phyloP scores from a whole-genome alignment of 2,113 vertebrate species.

The Pimephales promelas region DNA sequence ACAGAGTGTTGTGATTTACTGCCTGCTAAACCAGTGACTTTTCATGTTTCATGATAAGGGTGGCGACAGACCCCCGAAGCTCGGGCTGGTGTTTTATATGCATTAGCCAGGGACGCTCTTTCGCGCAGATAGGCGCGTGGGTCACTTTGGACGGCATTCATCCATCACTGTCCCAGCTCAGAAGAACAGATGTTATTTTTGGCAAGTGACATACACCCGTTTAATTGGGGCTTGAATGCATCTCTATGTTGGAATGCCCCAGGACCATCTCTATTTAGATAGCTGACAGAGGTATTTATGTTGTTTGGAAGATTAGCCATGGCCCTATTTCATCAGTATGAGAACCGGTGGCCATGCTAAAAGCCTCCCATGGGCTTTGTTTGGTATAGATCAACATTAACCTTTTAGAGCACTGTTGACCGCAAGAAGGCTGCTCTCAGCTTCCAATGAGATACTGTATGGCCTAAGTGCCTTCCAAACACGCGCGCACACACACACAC shows the following conservation, averaged over 20 bases:
- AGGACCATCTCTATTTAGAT: constrained; percentile 39
- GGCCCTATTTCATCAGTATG: constrained; percentile 34
- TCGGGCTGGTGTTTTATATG: constrained; percentile 72
- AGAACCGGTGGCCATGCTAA: constrained; percentile 53
- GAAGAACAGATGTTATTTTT: constrained; percentile 63
- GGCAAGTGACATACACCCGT: constrained; percentile 14
- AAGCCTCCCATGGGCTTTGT: constrained; percentile 77
- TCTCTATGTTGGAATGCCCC: constrained; percentile 28
- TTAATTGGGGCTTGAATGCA: constrained; percentile 29
- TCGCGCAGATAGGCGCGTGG: constrained; percentile 70
- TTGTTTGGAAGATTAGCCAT: constrained; percentile 40
- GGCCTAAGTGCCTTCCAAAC: constrained; percentile 79
- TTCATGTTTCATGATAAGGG: constrained; percentile 78
- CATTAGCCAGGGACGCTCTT: constrained; percentile 72
- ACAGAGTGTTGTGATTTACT: constrained; percentile 72
- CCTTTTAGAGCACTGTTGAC: constrained; percentile 81
- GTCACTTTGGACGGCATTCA: constrained; percentile 71
- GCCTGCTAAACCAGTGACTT: constrained; percentile 74
- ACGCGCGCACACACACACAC: constrained; percentile 63
- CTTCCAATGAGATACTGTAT: constrained; percentile 78
- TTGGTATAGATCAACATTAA: constrained; percentile 83
- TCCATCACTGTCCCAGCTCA: constrained; percentile 56
- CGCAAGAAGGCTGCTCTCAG: constrained; percentile 76
- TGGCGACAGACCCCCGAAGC: constrained; percentile 58
- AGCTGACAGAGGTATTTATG: constrained; percentile 44